These are phyloP conservation scores for Adelosebastes latens DNA, from an alignment of 2,797 vertebrate species.

Conservation along the genomic window DNA sequence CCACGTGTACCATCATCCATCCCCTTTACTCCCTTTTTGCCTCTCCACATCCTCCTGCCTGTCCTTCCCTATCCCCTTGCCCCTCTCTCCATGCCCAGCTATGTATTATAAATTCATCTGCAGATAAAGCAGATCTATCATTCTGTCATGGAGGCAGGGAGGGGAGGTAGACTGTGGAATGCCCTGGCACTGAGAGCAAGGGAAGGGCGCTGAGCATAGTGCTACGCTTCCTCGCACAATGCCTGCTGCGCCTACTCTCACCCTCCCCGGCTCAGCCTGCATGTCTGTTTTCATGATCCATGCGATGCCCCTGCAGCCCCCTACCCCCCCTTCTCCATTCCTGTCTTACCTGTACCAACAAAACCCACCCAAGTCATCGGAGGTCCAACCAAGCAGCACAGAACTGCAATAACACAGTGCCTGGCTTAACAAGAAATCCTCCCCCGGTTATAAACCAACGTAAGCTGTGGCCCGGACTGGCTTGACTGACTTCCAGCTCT, in stretches of 20 bases:
- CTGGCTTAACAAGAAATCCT: constrained; percentile 41
- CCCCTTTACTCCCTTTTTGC: constrained; percentile 19
- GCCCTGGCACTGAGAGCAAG: constrained; percentile 69
- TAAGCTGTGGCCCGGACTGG: constrained; percentile 26
- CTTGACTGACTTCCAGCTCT: constrained; percentile 57
- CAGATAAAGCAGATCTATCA: constrained; percentile 80
- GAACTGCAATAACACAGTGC: constrained; percentile 48
- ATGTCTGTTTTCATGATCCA: constrained; percentile 60
- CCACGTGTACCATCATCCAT: constrained; percentile 43
- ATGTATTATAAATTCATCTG: constrained; percentile 77
- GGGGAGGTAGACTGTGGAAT: constrained; percentile 76
- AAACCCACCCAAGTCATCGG: constrained; percentile 22
- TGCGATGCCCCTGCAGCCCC: constrained; percentile 19
- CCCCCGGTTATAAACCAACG: constrained; percentile 39
- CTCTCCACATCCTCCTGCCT: constrained; percentile 29
- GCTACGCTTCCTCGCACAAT: constrained; percentile 62
- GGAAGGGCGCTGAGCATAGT: constrained; percentile 53
- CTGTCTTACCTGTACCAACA: constrained; percentile 59
- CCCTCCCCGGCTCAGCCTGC: constrained; percentile 48
- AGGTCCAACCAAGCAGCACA: constrained; percentile 36
- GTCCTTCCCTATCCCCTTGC: constrained; percentile 55
- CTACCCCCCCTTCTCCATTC: constrained; percentile 20
- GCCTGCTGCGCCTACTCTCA: constrained; percentile 48
- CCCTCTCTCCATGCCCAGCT: constrained; percentile 48
- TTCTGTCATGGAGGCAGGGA: constrained; percentile 73